Base-by-base conservation (phyloP, 2,888 invertebrate species). In the Gryllus longicercus region DNA sequence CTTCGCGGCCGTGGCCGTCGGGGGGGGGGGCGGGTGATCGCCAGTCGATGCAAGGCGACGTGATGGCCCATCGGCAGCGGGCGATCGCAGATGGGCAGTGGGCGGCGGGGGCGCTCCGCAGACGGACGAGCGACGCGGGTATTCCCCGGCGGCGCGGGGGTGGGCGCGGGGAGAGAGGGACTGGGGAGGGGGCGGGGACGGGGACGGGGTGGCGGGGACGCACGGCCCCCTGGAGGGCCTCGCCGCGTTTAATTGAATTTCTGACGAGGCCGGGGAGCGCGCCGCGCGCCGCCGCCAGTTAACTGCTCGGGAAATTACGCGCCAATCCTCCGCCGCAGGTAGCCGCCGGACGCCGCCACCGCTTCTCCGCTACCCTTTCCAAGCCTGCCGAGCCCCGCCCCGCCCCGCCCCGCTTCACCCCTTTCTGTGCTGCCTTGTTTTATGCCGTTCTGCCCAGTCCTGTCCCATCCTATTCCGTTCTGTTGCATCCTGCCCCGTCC, bases 181-280 rank as follows among this genome's bases (percentile, higher is more conserved):
- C 74, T 79, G 75, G 78, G 76, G 80, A 75, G 51, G 14, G 51
- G 11, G 51, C 21, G 21, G 21, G n/a, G n/a, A n/a, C n/a, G 75
- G 78, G 76, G 80, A 75, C 21, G 14, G 78, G 2, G 51, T 78
- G 21, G 50, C 18, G 21, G 50, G n/a, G 78, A 51, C 23, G 51
- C 11, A 50, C 50, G 49, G 50, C 21, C 50, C 51, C 23, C 21
- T 63, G 11, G 23, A 74, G 74, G 74, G 74, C 49, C 74, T 16
- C 74, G 81, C 75, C 51, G 78, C 76, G 77, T 79, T 81, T 81
- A 81, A 81, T 81, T 81, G 81, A 81, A 81, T 81, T 81, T 81
- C 77, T 81, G 81, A 81, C 81, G 81, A 81, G 76, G 77, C 75
- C 51, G 25, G 81, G 81, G 81, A 78, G 74, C 78, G 74, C 14